These are phyloP conservation scores for Phorcus lineatus DNA, from an alignment of 2,888 invertebrate genomes.

Conservation along the genomic window DNA sequence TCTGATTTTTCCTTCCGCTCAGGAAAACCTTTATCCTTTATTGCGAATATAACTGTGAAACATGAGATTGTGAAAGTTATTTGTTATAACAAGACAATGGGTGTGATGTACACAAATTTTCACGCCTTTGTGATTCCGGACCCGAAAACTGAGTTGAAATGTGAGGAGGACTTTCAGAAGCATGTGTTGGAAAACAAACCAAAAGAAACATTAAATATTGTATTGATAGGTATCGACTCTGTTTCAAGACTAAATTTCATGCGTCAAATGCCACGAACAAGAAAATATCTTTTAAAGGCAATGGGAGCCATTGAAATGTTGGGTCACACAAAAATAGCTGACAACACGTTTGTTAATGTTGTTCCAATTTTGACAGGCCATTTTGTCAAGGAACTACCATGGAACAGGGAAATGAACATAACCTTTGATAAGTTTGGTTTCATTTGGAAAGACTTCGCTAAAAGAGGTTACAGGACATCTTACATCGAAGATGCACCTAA, in stretches of 20 bases:
- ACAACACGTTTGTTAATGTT: conserved; percentile 94
- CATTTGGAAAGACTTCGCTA: conserved; percentile 87
- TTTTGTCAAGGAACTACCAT: conserved; percentile 55
- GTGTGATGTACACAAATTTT: conserved; percentile 48
- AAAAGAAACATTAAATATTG: neutral
- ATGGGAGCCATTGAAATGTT: conserved; percentile 84
- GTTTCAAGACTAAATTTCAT: conserved; percentile 90
- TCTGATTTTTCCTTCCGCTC: conserved; percentile 30
- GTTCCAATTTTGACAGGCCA: conserved; percentile 86
- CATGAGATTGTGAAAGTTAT: conserved; percentile 66
- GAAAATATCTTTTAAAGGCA: conserved; percentile 79
- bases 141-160: conserved; percentile 53
- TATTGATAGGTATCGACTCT: conserved; percentile 83
- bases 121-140: conserved; percentile 54
- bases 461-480: conserved; percentile 84
- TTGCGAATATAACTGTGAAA: conserved; percentile 40
- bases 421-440: conserved; percentile 79
- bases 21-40: conserved; percentile 30
- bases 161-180: neutral
- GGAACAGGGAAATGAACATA: conserved; percentile 69
- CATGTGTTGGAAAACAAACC: neutral
- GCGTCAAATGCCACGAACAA: conserved; percentile 85
- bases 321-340: conserved; percentile 94
- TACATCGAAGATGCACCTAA: conserved; percentile 88
- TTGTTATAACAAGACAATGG: conserved; percentile 50